phyloP scores from a whole-genome alignment of 2,797 vertebrate genomes.

The Pseudomugil tenellus region DNA sequence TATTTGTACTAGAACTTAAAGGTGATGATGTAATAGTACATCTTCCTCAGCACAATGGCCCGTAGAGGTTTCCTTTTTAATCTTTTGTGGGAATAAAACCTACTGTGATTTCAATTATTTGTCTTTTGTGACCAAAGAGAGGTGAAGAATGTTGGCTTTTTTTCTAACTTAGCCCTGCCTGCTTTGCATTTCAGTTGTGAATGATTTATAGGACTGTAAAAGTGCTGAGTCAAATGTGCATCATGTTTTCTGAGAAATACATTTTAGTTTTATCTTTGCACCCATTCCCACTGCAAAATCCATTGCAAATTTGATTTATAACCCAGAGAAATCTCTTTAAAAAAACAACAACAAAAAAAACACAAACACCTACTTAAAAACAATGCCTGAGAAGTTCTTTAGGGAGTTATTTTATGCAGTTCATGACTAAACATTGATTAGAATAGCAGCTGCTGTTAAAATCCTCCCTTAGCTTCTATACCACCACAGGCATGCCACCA shows the following conservation, averaged over 20 bases:
- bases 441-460: conserved; percentile 52
- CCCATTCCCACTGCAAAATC: neutral
- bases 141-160: neutral
- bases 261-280: conserved; percentile 14
- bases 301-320: conserved; percentile 18
- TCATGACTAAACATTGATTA: conserved; percentile 40
- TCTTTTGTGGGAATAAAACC: too few relatives aligned
- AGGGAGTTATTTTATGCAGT: conserved; percentile 23
- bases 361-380: conserved; percentile 26
- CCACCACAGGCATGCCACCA: conserved; percentile 35
- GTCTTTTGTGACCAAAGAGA: neutral
- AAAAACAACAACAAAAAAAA: neutral
- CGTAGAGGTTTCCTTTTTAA: neutral
- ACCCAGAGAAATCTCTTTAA: neutral
- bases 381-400: conserved; percentile 20
- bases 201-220: conserved; percentile 34
- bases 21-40: neutral
- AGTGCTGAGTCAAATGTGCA: conserved; percentile 22
- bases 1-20: neutral
- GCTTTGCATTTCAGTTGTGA: conserved; percentile 3
- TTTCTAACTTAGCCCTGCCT: conserved; percentile 10
- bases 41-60: neutral
- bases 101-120: neutral
- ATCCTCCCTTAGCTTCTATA: conserved; percentile 35
- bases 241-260: conserved; percentile 20